Conservation (phyloP, 1,140 invertebrate genomes). For the Pollicipes pollicipes region DNA sequence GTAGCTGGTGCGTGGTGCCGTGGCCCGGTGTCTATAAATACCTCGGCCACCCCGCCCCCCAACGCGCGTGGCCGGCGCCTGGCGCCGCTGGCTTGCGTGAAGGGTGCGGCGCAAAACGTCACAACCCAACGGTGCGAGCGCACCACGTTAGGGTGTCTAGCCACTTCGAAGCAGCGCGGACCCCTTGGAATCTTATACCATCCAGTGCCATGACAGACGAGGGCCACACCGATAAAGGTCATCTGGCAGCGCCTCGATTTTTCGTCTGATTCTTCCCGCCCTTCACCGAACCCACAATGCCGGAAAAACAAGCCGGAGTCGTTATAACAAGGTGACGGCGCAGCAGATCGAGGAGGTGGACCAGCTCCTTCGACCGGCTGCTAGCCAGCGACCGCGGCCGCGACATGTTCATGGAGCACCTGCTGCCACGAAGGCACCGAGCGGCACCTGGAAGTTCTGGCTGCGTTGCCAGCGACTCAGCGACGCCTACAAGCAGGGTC, state of each 20-base stretch:
- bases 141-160: neutral
- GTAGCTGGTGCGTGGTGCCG: no score
- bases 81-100: no score
- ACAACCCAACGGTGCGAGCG: no score
- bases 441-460: neutral
- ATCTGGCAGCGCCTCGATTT: no score
- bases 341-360: slow-evolving; percentile 34
- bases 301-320: neutral
- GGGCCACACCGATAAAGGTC: neutral
- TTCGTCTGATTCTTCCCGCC: no score
- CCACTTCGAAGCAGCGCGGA: no score
- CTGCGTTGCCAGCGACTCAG: neutral
- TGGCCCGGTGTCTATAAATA: no score
- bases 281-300: no score
- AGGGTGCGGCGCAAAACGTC: no score
- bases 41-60: no score
- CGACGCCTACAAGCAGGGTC: neutral
- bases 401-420: slow-evolving; percentile 36
- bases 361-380: slow-evolving; percentile 38
- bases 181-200: neutral
- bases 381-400: slow-evolving; percentile 23
- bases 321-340: neutral
- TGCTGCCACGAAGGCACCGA: slow-evolving; percentile 37
- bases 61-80: neutral
- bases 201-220: neutral